Conservation (phyloP, 2,888 invertebrate species). For the Cryptocheilus praepositus region DNA sequence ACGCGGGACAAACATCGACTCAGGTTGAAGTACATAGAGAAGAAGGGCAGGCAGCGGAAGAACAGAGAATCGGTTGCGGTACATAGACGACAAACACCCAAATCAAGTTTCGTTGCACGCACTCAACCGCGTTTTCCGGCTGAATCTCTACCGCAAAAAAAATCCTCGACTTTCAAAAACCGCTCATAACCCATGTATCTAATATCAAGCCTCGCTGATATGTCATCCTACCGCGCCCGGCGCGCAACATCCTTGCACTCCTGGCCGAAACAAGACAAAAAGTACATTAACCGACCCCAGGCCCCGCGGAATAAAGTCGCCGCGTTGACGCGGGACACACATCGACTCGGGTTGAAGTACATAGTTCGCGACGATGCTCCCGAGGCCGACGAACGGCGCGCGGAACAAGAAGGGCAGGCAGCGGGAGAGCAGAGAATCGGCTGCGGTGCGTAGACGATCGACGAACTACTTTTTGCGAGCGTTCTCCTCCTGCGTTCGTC, state of each 20-base stretch:
- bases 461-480: slow-evolving; percentile 70
- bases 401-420: slow-evolving; percentile 20
- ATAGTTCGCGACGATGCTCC: slow-evolving; percentile 16
- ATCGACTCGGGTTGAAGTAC: slow-evolving; percentile 35
- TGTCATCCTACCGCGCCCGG: too few species aligned
- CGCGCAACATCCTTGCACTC: too few species aligned
- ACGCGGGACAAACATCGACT: slow-evolving; percentile 24
- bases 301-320: too few species aligned
- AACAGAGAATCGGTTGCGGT: slow-evolving; percentile 33
- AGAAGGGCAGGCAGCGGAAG: slow-evolving; percentile 21
- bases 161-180: too few species aligned
- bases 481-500: slow-evolving; percentile 49
- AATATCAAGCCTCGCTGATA: too few species aligned
- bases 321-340: not conserved
- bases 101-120: too few species aligned
- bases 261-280: too few species aligned
- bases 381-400: slow-evolving; percentile 23
- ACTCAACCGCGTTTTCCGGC: too few species aligned
- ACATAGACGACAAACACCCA: too few species aligned
- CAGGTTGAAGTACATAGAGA: slow-evolving; percentile 27
- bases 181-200: too few species aligned
- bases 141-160: too few species aligned
- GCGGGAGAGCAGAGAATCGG: slow-evolving; percentile 29
- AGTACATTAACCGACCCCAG: too few species aligned
- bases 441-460: slow-evolving; percentile 55